phyloP scores from a whole-genome alignment of 2,888 invertebrate species.

The Limnephilus auricula region DNA sequence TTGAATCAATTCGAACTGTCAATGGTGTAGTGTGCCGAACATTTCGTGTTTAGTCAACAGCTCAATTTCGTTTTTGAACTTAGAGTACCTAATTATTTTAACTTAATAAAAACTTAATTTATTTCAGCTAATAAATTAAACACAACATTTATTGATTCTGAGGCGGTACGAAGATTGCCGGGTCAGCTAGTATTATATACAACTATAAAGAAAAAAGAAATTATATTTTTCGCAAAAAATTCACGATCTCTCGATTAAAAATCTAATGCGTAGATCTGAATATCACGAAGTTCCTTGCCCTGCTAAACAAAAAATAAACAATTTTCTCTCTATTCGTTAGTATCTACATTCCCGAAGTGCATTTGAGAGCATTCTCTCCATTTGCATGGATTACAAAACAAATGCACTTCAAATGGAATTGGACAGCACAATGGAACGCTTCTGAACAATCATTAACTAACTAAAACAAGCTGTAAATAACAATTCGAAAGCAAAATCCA shows the following conservation, averaged over 20 bases:
- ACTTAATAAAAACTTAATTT: too few species aligned
- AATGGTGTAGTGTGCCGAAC: too few species aligned
- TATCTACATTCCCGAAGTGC: not conserved
- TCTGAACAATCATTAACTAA: conserved; percentile 37
- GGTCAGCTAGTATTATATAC: too few species aligned
- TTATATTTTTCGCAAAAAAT: not conserved
- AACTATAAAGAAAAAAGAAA: too few species aligned
- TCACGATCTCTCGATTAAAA: not conserved
- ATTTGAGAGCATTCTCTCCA: not conserved
- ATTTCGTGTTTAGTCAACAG: too few species aligned
- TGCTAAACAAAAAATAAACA: not conserved
- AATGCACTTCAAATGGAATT: conserved; percentile 37
- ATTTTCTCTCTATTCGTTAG: not conserved
- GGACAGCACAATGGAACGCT: conserved; percentile 22
- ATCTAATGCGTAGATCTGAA: not conserved
- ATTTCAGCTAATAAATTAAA: too few species aligned
- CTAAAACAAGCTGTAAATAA: conserved; percentile 29
- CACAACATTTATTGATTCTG: too few species aligned
- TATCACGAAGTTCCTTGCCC: not conserved
- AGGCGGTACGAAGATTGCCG: too few species aligned
- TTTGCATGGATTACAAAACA: conserved; percentile 6
- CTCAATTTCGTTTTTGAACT: too few species aligned
- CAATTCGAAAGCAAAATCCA: conserved; percentile 35
- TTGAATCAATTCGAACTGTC: too few species aligned
- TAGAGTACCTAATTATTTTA: too few species aligned